Percentiles rank a stretch among this genome's conserved stretches.
Evolutionary conservation across 2,888 invertebrate species (phyloP).

Genomic region (Oxytorus armatus): DNA sequence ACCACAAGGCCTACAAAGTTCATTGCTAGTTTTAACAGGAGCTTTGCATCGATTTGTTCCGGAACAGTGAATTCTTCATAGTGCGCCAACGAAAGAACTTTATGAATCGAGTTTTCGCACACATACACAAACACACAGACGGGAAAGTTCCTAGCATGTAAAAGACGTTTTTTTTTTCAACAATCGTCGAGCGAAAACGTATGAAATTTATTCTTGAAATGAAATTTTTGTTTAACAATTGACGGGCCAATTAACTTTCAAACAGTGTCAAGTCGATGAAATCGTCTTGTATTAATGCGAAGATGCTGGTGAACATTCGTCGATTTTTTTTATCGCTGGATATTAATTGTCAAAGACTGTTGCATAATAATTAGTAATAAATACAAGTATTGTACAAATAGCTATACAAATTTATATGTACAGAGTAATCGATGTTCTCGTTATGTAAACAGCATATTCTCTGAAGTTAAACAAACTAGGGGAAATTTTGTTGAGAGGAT

Average conservation of each 20-base stretch:
- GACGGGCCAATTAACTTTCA: constrained; percentile 25
- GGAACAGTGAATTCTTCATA: constrained; percentile 71
- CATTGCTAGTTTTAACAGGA: constrained; percentile 84
- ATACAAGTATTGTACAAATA: constrained; percentile 68
- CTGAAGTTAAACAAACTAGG: not conserved
- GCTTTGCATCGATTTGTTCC: constrained; percentile 85
- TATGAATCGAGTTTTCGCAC: constrained; percentile 20
- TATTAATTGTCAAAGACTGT: constrained; percentile 72
- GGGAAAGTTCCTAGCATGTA: constrained; percentile 22
- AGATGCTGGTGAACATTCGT: constrained; percentile 36
- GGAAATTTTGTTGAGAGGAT: not conserved
- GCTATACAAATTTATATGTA: constrained; percentile 70
- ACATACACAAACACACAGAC: not conserved
- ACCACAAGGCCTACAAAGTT: constrained; percentile 85
- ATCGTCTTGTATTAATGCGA: constrained; percentile 23
- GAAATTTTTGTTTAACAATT: constrained; percentile 25
- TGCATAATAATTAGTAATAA: constrained; percentile 69
- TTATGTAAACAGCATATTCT: not conserved
- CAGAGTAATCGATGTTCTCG: constrained; percentile 41
- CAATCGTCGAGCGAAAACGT: constrained; percentile 9
- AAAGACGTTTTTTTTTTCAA: constrained; percentile 1
- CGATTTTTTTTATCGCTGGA: constrained; percentile 59
- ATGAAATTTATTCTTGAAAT: constrained; percentile 44
- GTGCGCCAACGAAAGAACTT: constrained; percentile 68
- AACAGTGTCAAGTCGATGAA: constrained; percentile 49